Percentiles rank a stretch among this genome's conserved stretches.
Conservation (phyloP, 2,888 invertebrate genomes). For the Drosophila suboccidentalis region DNA sequence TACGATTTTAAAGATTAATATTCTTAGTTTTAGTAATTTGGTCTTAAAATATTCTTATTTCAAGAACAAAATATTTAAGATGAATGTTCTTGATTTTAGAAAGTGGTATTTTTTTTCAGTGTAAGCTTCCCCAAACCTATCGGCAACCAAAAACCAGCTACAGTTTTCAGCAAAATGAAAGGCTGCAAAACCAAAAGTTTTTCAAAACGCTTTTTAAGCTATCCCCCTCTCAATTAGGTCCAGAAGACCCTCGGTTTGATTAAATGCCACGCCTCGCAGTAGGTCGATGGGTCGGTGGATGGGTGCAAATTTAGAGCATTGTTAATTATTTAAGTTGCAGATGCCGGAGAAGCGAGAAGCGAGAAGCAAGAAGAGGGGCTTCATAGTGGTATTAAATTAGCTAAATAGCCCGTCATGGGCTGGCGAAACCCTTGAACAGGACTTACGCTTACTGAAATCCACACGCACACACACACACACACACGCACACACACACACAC, state of each 20-base stretch:
- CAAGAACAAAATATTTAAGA: no score
- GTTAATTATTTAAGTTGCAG: conserved; percentile 70
- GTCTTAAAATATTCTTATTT: no score
- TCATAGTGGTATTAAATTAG: conserved; percentile 58
- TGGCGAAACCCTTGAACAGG: conserved; percentile 29
- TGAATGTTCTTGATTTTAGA: no score
- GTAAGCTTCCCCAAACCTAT: not conserved
- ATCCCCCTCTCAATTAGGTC: not conserved
- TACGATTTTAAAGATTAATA: no score
- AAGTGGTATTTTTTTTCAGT: no score
- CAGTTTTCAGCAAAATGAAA: conserved; percentile 20
- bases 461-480: not conserved
- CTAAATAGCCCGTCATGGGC: conserved; percentile 45
- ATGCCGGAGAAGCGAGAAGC: conserved; percentile 4
- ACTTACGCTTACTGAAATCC: conserved; percentile 22
- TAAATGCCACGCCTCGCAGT: conserved; percentile 33
- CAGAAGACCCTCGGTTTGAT: conserved; percentile 34
- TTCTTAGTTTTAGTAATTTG: no score
- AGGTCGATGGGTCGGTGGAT: not conserved
- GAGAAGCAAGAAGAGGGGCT: not conserved
- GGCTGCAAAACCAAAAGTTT: conserved; percentile 10
- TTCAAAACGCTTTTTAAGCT: conserved; percentile 9
- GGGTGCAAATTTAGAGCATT: conserved; percentile 55
- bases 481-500: conserved; percentile 1
- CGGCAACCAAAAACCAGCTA: not conserved